A percentile compares a stretch with the other conserved stretches of the same genome.
Evolutionary conservation across 2,888 invertebrate species (phyloP).

Genomic region (Plebejus anna): DNA sequence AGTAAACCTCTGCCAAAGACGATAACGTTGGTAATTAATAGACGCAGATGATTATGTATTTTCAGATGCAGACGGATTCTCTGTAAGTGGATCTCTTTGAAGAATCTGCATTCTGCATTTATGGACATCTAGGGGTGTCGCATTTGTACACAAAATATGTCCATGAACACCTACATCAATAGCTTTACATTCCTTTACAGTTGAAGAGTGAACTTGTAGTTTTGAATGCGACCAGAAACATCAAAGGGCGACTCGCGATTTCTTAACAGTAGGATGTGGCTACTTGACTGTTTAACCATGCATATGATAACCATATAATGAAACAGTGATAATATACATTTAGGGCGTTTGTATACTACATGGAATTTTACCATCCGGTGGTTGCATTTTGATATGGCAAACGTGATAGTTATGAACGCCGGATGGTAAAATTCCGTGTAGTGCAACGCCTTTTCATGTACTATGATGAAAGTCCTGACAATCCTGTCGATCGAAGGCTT

Average conservation of each 20-base stretch:
- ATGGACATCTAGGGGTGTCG: not conserved
- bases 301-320: not conserved
- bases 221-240: not conserved
- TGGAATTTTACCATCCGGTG: too few species aligned
- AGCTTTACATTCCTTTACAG: not conserved
- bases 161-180: not conserved
- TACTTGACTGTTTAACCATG: not conserved
- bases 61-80: not conserved
- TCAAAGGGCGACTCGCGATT: not conserved
- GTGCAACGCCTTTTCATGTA: too few species aligned
- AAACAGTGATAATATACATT: too few species aligned
- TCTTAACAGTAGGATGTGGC: not conserved
- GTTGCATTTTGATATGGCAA: too few species aligned
- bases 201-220: not conserved
- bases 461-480: not conserved
- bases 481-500: slow-evolving; percentile 36
- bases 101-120: not conserved
- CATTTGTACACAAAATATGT: not conserved
- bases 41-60: slow-evolving; percentile 1
- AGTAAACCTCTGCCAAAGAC: slow-evolving; percentile 16
- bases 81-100: not conserved
- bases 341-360: too few species aligned
- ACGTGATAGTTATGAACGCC: too few species aligned
- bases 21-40: slow-evolving; percentile 24
- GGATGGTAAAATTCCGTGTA: too few species aligned